Evolutionary conservation across 2,888 invertebrate genomes (phyloP).

Genomic region (Pecten maximus): DNA sequence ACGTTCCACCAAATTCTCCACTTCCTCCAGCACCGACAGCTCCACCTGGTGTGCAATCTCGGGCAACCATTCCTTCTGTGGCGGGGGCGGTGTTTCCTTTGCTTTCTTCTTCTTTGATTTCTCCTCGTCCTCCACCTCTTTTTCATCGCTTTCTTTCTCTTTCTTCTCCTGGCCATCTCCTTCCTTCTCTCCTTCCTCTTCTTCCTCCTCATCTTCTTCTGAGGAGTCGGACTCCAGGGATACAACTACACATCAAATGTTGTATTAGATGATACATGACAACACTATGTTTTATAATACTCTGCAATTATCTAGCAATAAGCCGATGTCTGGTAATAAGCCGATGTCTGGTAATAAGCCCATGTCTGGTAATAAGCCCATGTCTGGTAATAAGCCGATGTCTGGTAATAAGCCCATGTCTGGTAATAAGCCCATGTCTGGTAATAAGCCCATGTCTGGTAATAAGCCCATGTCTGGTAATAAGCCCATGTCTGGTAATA

Average conservation of each 20-base stretch:
- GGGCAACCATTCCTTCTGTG: conserved; percentile 84
- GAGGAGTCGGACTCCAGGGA: conserved; percentile 61
- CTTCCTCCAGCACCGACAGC: conserved; percentile 87
- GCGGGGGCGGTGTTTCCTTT: conserved; percentile 31
- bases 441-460: too few species aligned
- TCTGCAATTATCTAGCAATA: not conserved
- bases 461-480: too few species aligned
- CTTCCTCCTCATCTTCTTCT: conserved; percentile 53
- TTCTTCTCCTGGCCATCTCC: conserved; percentile 43
- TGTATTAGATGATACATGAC: too few species aligned
- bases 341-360: too few species aligned
- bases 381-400: too few species aligned
- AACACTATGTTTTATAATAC: too few species aligned
- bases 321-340: too few species aligned
- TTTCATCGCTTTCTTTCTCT: conserved; percentile 47
- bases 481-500: too few species aligned
- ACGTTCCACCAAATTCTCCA: conserved; percentile 80
- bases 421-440: too few species aligned
- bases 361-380: too few species aligned
- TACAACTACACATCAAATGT: conserved; percentile 53
- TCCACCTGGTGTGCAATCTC: conserved; percentile 92
- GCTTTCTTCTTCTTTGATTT: conserved; percentile 42
- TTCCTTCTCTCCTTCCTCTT: conserved; percentile 45
- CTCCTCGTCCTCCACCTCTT: conserved; percentile 42
- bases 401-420: too few species aligned